Base-by-base conservation (phyloP, 2,888 invertebrate species). In the Drosophila diplacantha region DNA sequence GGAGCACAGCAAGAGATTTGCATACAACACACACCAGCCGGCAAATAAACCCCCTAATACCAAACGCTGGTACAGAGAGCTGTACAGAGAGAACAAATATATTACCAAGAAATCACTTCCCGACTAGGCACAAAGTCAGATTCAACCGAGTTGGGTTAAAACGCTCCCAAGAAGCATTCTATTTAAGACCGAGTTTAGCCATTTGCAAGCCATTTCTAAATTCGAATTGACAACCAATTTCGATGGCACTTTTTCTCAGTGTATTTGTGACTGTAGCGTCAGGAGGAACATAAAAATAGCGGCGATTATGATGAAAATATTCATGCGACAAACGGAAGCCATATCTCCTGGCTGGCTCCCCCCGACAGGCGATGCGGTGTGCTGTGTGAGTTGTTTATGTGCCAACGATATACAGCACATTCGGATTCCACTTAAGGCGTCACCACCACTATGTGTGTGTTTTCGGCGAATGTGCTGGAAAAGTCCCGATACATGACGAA, bases 241-340 rank as follows among this genome's bases (percentile, higher is more conserved):
- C 0, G 6, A 2, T 41, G 41, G 8, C 8, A 24, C 31, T 35
- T 39, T 63, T 16, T 20, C 32, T 12, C 35, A 52, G 62, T 52
- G 37, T 54, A n/a, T 26, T 32, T 56, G n/a, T 22, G 32, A 34
- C 12, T 57, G 29, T 43, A 63, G 47, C 24, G 51, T 47, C 44
- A 50, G 39, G 69, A 24, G 64, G 31, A 75, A 69, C 72, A 81
- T 81, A 83, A 83, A 78, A 81, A 79, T 81, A 75, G 83, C 66
- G 56, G 69, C 72, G 79, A 83, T 75, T 83, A 79, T 83, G 83
- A 79, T 83, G 83, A 74, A 80, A 81, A 83, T 76, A 79, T 80
- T 83, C 83, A 83, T 83, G 74, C 71, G 79, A 74, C 82, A 74
- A 77, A 70, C 74, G 74, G 64, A 81, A 73, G 60, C 68, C 70